These are phyloP conservation scores for Erebia palarica DNA, from an alignment of 2,888 invertebrate species.

Conservation along the genomic window DNA sequence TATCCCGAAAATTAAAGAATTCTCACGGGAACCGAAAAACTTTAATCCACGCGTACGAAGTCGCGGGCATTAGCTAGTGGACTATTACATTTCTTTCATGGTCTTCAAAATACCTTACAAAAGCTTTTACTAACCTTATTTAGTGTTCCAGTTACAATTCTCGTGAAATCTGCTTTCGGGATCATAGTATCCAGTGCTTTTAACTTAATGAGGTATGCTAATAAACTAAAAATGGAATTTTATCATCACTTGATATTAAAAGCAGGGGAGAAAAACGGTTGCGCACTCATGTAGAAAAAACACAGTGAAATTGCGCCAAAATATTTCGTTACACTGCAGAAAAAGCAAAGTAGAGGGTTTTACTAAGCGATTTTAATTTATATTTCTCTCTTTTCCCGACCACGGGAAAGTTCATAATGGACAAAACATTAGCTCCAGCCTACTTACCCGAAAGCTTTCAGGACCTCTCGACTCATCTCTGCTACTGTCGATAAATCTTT, in stretches of 20 bases:
- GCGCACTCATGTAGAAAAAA: constrained; percentile 15
- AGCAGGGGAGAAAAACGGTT: constrained; percentile 14
- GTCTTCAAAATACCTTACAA: neutral
- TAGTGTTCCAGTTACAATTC: neutral
- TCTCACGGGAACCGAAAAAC: too few relatives aligned
- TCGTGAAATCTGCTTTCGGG: neutral
- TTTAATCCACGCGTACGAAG: too few relatives aligned
- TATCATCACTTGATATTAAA: constrained; percentile 25
- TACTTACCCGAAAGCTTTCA: constrained; percentile 73
- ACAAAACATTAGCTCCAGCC: constrained; percentile 73
- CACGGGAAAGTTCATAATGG: constrained; percentile 67
- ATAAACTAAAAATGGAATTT: constrained; percentile 22
- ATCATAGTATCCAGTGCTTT: constrained; percentile 11
- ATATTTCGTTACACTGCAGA: constrained; percentile 45
- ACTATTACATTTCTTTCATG: neutral
- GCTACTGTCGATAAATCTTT: constrained; percentile 33
- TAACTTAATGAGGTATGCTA: constrained; percentile 21
- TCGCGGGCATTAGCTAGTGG: too few relatives aligned
- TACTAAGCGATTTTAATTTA: constrained; percentile 62
- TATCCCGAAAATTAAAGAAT: too few relatives aligned
- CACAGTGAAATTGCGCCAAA: constrained; percentile 18
- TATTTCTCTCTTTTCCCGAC: constrained; percentile 60
- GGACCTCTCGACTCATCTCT: constrained; percentile 65
- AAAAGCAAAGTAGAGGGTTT: constrained; percentile 46
- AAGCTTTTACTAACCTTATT: constrained; percentile 5